phyloP scores from a whole-genome alignment of 2,888 invertebrate genomes.

The Nycteola revayana region DNA sequence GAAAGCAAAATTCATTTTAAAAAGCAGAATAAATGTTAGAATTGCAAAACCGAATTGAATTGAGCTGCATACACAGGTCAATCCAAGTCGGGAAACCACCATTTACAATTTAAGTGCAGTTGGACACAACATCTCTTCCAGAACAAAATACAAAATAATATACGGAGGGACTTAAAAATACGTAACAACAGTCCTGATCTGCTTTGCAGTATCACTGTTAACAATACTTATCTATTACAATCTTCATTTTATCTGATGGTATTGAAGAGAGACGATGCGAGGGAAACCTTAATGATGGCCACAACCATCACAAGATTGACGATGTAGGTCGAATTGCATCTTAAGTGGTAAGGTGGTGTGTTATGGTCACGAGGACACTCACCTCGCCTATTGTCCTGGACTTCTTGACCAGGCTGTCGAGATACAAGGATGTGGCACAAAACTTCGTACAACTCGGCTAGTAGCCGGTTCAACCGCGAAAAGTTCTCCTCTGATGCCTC shows the following conservation, averaged over 20 bases:
- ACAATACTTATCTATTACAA: conserved; percentile 70
- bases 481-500: conserved; percentile 81
- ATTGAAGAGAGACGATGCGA: conserved; percentile 78
- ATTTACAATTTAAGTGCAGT: conserved; percentile 80
- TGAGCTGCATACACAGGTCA: conserved; percentile 33
- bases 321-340: conserved; percentile 82
- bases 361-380: conserved; percentile 77
- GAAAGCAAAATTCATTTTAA: conserved; percentile 60
- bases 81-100: conserved; percentile 65
- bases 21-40: conserved; percentile 53
- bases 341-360: conserved; percentile 80
- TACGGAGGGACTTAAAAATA: conserved; percentile 76
- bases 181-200: conserved; percentile 76
- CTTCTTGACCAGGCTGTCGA: conserved; percentile 74
- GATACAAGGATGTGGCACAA: conserved; percentile 80
- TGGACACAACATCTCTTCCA: conserved; percentile 75
- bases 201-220: conserved; percentile 78
- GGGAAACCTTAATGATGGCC: conserved; percentile 77
- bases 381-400: conserved; percentile 75
- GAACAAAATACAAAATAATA: conserved; percentile 46
- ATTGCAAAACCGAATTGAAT: conserved; percentile 47
- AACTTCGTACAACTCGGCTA: conserved; percentile 80
- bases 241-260: conserved; percentile 77
- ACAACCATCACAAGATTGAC: conserved; percentile 79
- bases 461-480: conserved; percentile 80